Evolutionary conservation across 2,888 invertebrate species (phyloP).

Genomic region (Apotomis turbidana): DNA sequence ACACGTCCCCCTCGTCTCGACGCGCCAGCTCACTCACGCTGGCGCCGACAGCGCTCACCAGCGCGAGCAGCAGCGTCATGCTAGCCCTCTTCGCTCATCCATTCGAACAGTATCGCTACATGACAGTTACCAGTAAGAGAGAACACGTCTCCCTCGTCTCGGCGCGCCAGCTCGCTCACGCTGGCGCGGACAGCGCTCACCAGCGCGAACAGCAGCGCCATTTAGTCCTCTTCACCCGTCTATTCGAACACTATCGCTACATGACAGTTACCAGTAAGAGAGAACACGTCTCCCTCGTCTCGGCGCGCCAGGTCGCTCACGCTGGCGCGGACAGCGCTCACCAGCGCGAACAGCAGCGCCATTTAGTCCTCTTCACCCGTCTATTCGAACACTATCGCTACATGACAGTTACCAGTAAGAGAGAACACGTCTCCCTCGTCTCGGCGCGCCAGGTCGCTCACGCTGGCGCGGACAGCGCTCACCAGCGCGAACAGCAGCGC

Average conservation of each 20-base stretch:
- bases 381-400: too few species aligned
- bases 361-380: constrained; percentile 53
- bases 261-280: constrained; percentile 61
- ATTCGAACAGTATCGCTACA: too few species aligned
- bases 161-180: constrained; percentile 71
- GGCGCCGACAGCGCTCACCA: constrained; percentile 50
- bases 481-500: constrained; percentile 62
- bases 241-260: too few species aligned
- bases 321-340: constrained; percentile 54
- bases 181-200: constrained; percentile 54
- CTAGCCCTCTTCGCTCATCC: too few species aligned
- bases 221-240: too few species aligned
- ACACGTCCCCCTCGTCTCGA: constrained; percentile 74
- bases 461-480: constrained; percentile 56
- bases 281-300: constrained; percentile 76
- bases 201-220: constrained; percentile 55
- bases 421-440: constrained; percentile 78
- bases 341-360: constrained; percentile 58
- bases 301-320: constrained; percentile 73
- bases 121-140: constrained; percentile 65
- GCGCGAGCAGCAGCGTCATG: constrained; percentile 55
- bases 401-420: constrained; percentile 59
- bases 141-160: constrained; percentile 76
- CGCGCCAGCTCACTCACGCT: constrained; percentile 73
- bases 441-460: constrained; percentile 71